A percentile compares a stretch with the other conserved stretches of the same genome.
These are phyloP conservation scores for Poeciliopsis paucimaculata DNA, from an alignment of 2,797 vertebrate species.

Conservation along the genomic window DNA sequence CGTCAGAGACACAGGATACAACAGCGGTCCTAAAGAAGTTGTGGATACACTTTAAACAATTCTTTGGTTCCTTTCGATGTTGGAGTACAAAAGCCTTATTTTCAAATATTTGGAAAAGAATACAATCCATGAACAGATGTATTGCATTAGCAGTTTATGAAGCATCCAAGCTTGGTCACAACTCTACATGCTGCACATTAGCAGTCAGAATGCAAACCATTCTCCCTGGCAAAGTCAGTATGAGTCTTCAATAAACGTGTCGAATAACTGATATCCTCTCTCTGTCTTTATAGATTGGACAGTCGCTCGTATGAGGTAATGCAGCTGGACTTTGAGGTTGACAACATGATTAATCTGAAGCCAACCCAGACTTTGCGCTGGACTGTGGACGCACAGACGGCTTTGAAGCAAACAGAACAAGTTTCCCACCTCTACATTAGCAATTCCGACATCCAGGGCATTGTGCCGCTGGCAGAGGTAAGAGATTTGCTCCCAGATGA, in stretches of 20 bases:
- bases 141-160: background rate
- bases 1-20: background rate
- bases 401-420: slow-evolving; percentile 80
- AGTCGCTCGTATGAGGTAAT: slow-evolving; percentile 88
- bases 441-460: slow-evolving; percentile 87
- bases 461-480: slow-evolving; percentile 92
- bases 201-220: background rate
- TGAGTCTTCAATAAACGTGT: slow-evolving; percentile 3
- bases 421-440: slow-evolving; percentile 91
- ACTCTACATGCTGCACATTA: background rate
- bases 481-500: slow-evolving; percentile 38
- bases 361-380: slow-evolving; percentile 92
- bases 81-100: background rate
- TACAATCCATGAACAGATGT: background rate
- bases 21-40: background rate
- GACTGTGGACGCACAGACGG: slow-evolving; percentile 80
- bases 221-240: background rate
- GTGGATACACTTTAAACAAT: background rate
- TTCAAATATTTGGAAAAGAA: background rate
- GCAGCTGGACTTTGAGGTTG: slow-evolving; percentile 93
- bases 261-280: slow-evolving; percentile 1
- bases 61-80: background rate
- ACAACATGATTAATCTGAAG: slow-evolving; percentile 87
- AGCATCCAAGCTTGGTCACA: background rate
- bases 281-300: slow-evolving; percentile 78